These are phyloP conservation scores for Netelia virgata DNA, from an alignment of 2,888 invertebrate genomes.

Conservation along the genomic window DNA sequence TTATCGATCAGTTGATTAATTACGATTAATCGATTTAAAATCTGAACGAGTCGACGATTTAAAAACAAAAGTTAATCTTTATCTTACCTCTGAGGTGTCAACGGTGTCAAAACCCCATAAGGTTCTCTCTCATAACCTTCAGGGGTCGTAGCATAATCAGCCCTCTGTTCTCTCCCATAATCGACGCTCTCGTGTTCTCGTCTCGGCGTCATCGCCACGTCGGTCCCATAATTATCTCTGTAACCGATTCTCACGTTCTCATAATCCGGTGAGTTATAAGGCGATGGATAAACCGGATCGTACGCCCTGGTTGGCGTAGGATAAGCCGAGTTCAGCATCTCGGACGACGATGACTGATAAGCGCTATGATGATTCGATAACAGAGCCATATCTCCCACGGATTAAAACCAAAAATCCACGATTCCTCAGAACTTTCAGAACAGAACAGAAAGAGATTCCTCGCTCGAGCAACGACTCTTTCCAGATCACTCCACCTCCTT, in stretches of 20 bases:
- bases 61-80: too few species aligned
- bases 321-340: conserved; percentile 77
- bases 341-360: conserved; percentile 76
- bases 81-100: conserved; percentile 81
- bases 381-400: conserved; percentile 77
- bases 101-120: conserved; percentile 79
- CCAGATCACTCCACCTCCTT: conserved; percentile 37
- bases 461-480: neutral
- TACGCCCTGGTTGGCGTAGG: conserved; percentile 70
- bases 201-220: conserved; percentile 76
- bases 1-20: neutral
- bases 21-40: too few species aligned
- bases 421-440: neutral
- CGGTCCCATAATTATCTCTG: conserved; percentile 75
- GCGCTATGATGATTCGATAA: conserved; percentile 79
- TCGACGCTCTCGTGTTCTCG: conserved; percentile 71
- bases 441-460: neutral
- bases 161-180: conserved; percentile 68
- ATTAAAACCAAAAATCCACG: neutral
- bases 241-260: conserved; percentile 73
- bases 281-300: conserved; percentile 79
- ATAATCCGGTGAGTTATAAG: conserved; percentile 80
- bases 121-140: conserved; percentile 79
- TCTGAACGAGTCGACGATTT: neutral
- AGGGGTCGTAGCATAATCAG: conserved; percentile 77